Base-by-base conservation (phyloP, 2,888 invertebrate species). In the Gasteruption jaculator region DNA sequence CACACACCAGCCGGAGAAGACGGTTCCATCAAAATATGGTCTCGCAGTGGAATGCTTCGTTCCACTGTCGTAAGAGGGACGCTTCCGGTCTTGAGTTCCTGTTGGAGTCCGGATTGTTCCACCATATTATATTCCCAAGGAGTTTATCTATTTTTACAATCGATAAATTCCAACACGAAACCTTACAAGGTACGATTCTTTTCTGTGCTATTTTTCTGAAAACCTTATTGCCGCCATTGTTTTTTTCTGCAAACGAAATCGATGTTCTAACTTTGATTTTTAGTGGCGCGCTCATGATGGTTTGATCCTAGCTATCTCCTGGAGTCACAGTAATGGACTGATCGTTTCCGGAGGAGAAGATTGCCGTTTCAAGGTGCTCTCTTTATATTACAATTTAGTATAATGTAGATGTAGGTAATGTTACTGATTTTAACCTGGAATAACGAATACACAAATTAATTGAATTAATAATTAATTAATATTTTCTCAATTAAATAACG, bases 261-360 rank as follows among this genome's bases (percentile, higher is more conserved):
- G n/a, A 15, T 7, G 7, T 5, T 29, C 14, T 21, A n/a, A 11
- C 15, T 19, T 27, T 11, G 14, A 22, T 29, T 29, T 29, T 29
- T 68, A 93, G 88, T 96, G 96, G 95, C 87, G 88, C 66, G 99
- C 92, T 4, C 99, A 99, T 61, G 96, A 97, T 55, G 92, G 91
- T 2, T 74, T 96, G 2, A 86, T 99, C 43, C 74, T 97, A 43
- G 87, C 91, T 52, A 79, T 92, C 1, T 88, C 92, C 54, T 99
- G 99, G 99, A 97, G 96, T 69, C 83, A 89, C 0, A 86, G 87
- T 52, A 91, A 92, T 53, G 87, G 91, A 51, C 76, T 95, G 5
- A 83, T 99, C 18, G 83, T 93, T 10, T 95, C 97, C 3, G 97
- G 97, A 0, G 92, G 93, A 35, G 96, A 99, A 74, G 99, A 99